These are phyloP conservation scores for Xanthia icteritia DNA, from an alignment of 2,888 invertebrate genomes.

Conservation along the genomic window DNA sequence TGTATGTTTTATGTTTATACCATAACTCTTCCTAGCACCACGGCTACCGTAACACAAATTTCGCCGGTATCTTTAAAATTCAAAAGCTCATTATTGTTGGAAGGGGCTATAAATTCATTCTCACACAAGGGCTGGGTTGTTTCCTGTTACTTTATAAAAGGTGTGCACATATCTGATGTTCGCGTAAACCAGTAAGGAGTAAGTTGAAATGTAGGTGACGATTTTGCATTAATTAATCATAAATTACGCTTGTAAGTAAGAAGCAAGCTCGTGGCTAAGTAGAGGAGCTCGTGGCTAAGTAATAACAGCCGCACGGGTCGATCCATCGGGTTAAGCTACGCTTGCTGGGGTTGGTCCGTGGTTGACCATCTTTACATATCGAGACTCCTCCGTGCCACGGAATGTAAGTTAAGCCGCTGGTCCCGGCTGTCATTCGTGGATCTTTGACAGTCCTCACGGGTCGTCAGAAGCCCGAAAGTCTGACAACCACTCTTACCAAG, in stretches of 20 bases:
- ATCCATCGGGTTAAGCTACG: no score
- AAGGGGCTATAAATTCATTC: slow-evolving; percentile 53
- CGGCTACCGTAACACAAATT: slow-evolving; percentile 39
- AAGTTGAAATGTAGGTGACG: slow-evolving; percentile 25
- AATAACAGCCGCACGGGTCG: no score
- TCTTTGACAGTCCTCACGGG: no score
- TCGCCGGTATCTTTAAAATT: slow-evolving; percentile 60
- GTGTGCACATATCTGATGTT: slow-evolving; percentile 33
- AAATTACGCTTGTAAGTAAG: background rate
- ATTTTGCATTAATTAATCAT: slow-evolving; percentile 10
- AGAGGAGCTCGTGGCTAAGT: no score
- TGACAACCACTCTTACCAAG: no score
- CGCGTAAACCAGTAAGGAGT: slow-evolving; percentile 1
- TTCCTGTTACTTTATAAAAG: slow-evolving; percentile 41
- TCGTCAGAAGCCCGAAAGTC: no score
- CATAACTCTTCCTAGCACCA: background rate
- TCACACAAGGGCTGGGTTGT: slow-evolving; percentile 25
- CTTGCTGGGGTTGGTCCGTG: no score
- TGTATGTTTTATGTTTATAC: background rate
- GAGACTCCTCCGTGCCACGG: no score
- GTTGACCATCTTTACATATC: no score
- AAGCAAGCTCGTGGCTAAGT: no score
- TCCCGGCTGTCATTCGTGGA: no score
- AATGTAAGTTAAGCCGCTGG: no score
- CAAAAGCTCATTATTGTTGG: slow-evolving; percentile 60